A percentile compares a stretch with the other conserved stretches of the same genome.
Conservation (phyloP, 2,113 vertebrate species). For the Mastomys natalensis region DNA sequence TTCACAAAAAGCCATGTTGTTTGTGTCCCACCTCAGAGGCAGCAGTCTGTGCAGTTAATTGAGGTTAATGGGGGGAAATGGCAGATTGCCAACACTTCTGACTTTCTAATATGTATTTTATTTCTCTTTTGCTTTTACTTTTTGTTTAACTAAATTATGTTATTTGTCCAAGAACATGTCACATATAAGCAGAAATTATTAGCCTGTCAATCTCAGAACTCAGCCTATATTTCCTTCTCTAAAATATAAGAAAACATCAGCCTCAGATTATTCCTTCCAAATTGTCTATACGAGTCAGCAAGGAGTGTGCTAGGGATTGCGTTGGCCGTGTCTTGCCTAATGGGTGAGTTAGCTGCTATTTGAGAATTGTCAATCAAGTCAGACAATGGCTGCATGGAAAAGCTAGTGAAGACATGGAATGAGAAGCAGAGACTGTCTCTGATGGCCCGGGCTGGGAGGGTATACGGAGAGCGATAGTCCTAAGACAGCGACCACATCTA, state of each 20-base stretch:
- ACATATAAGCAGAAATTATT: constrained; percentile 19
- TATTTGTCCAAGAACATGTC: constrained; percentile 69
- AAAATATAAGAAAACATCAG: constrained; percentile 34
- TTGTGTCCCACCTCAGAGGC: constrained; percentile 3
- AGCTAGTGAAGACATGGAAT: neutral
- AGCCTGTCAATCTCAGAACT: constrained; percentile 26
- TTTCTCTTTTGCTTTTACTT: constrained; percentile 62
- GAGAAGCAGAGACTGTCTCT: neutral
- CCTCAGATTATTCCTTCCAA: neutral
- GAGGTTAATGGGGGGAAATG: constrained; percentile 64
- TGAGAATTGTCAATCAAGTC: neutral
- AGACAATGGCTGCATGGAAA: neutral
- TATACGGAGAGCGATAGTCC: neutral
- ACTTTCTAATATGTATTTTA: constrained; percentile 61
- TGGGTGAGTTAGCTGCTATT: neutral
- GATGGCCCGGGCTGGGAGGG: rapidly evolving
- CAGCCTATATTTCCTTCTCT: constrained; percentile 4
- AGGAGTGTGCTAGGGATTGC: neutral
- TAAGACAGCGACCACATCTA: neutral
- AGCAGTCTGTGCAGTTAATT: constrained; percentile 55
- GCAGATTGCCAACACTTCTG: constrained; percentile 53
- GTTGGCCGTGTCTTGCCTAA: neutral
- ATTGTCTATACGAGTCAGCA: neutral
- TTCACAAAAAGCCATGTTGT: constrained; percentile 56
- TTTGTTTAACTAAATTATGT: constrained; percentile 68